A percentile compares a stretch with the other conserved stretches of the same genome.
Conservation (phyloP, 2,888 invertebrate species). For the Sclerodermus sp. region DNA sequence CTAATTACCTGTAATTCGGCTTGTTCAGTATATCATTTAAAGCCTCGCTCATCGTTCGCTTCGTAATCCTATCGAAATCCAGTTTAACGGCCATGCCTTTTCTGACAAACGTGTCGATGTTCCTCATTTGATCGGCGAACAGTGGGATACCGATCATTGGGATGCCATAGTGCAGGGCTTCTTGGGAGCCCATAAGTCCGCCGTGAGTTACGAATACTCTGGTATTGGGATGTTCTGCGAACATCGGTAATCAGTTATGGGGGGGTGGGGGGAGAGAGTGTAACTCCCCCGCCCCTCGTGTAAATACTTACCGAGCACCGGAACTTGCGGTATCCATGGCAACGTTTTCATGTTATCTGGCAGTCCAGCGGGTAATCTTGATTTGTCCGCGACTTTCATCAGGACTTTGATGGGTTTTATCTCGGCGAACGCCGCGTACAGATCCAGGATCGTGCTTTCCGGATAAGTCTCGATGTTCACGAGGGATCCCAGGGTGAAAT, state of each 20-base stretch:
- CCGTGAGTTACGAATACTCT: slow-evolving; percentile 45
- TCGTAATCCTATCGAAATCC: slow-evolving; percentile 25
- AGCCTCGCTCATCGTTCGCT: slow-evolving; percentile 28
- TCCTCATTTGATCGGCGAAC: slow-evolving; percentile 33
- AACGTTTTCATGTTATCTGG: slow-evolving; percentile 31
- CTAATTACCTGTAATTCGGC: slow-evolving; percentile 27
- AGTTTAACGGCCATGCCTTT: slow-evolving; percentile 34
- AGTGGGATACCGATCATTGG: slow-evolving; percentile 39
- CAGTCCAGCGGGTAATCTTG: slow-evolving; percentile 30
- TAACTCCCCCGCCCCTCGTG: no score
- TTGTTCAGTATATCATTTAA: slow-evolving; percentile 33
- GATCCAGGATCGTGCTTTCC: slow-evolving; percentile 19
- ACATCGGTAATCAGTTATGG: no score
- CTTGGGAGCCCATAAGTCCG: slow-evolving; percentile 34
- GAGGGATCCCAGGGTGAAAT: slow-evolving; percentile 43
- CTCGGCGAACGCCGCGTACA: slow-evolving; percentile 35
- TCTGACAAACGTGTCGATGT: slow-evolving; percentile 32
- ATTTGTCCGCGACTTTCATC: slow-evolving; percentile 29
- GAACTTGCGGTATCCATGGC: slow-evolving; percentile 40
- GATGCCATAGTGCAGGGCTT: slow-evolving; percentile 33
- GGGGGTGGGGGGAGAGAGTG: no score
- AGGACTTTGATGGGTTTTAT: slow-evolving; percentile 36
- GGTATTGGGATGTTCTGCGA: slow-evolving; percentile 46
- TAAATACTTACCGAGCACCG: slow-evolving; percentile 32
- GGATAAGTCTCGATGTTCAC: slow-evolving; percentile 36